Percentiles rank a stretch among this genome's conserved stretches.
Conservation (phyloP, 2,797 vertebrate species). For the Orientallactaga sibirica region DNA sequence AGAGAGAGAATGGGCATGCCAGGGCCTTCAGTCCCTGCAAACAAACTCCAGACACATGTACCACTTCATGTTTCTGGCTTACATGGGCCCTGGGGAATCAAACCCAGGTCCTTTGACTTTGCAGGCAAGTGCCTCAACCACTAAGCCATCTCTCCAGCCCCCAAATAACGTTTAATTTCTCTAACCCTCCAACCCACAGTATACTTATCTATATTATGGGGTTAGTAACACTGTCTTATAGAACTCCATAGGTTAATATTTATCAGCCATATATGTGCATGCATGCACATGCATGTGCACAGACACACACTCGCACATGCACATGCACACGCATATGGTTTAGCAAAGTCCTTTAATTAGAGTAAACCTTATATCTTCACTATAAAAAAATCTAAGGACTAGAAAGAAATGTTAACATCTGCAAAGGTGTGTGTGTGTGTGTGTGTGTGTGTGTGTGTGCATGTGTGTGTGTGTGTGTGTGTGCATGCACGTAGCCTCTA, state of each 20-base stretch:
- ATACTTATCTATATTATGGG: conserved; percentile 16
- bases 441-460: too few relatives aligned
- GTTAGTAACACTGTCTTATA: not conserved
- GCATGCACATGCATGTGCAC: not conserved
- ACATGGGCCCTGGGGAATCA: too few relatives aligned
- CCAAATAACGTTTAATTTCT: too few relatives aligned
- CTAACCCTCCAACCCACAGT: not conserved
- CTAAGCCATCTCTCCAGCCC: too few relatives aligned
- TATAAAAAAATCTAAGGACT: not conserved
- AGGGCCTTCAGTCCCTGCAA: too few relatives aligned
- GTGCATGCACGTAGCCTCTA: not conserved
- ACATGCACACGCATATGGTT: not conserved
- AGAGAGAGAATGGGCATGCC: too few relatives aligned
- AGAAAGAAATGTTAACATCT: not conserved
- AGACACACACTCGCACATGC: not conserved
- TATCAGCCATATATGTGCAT: not conserved
- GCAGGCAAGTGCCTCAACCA: too few relatives aligned
- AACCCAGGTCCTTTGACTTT: too few relatives aligned
- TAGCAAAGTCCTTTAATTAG: not conserved
- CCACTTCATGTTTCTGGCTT: too few relatives aligned
- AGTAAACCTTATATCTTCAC: not conserved
- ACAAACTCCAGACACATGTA: too few relatives aligned
- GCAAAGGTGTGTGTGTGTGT: too few relatives aligned
- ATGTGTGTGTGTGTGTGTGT: too few relatives aligned
- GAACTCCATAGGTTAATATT: not conserved